Percentiles rank a stretch among this genome's conserved stretches.
Evolutionary conservation across 2,888 invertebrate species (phyloP).

Genomic region (Dioctria linearis): DNA sequence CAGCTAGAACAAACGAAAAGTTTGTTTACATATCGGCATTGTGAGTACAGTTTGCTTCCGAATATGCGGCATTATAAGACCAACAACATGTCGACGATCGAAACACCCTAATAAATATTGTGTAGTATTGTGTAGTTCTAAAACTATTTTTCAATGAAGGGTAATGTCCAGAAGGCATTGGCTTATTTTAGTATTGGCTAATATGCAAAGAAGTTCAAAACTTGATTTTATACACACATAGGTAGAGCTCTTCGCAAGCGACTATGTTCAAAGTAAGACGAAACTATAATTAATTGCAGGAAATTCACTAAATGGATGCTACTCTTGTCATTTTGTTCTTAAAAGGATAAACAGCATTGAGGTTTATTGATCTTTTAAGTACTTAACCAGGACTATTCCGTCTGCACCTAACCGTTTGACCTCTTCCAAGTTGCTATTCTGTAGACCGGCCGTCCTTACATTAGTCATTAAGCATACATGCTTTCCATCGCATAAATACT

Average conservation of each 20-base stretch:
- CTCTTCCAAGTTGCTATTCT: neutral
- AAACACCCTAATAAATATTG: neutral
- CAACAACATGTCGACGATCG: neutral
- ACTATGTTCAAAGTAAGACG: neutral
- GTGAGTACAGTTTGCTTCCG: too few species aligned
- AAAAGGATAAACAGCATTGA: neutral
- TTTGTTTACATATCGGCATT: too few species aligned
- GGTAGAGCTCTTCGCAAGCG: neutral
- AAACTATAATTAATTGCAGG: constrained; percentile 28
- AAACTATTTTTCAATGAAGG: constrained; percentile 33
- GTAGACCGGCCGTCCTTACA: too few species aligned
- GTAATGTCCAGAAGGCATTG: constrained; percentile 33
- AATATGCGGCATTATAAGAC: too few species aligned
- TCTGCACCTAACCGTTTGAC: neutral
- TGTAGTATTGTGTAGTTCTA: constrained; percentile 2
- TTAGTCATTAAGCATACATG: neutral
- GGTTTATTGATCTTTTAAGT: neutral
- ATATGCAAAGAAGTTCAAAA: constrained; percentile 52
- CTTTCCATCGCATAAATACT: constrained; percentile 10
- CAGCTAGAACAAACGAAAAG: too few species aligned
- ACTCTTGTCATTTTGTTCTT: constrained; percentile 11
- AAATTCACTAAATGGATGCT: constrained; percentile 24
- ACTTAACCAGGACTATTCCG: neutral
- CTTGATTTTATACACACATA: constrained; percentile 53
- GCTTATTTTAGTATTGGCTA: neutral